phyloP scores from a whole-genome alignment of 1,140 invertebrate genomes.

The Euschistus heros region DNA sequence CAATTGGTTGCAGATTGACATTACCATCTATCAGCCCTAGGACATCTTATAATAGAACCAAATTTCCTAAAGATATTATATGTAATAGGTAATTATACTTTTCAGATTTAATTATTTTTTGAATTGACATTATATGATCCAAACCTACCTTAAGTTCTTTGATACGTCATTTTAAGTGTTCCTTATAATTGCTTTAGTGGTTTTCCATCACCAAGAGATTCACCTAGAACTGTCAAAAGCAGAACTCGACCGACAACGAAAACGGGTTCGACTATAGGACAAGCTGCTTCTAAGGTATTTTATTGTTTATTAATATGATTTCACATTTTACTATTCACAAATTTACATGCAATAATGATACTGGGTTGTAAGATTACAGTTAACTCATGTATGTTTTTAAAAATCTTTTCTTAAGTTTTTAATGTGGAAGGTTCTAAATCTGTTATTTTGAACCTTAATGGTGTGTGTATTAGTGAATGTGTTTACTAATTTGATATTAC shows the following conservation, averaged over 20 bases:
- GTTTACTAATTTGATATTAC: too few relatives aligned
- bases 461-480: too few relatives aligned
- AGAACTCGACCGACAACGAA: conserved; percentile 13
- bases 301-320: not conserved
- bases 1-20: conserved; percentile 23
- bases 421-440: too few relatives aligned
- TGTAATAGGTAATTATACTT: conserved; percentile 20
- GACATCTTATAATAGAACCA: conserved; percentile 23
- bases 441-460: too few relatives aligned
- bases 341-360: too few relatives aligned
- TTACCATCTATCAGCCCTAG: conserved; percentile 25
- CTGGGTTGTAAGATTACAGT: too few relatives aligned
- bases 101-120: too few relatives aligned
- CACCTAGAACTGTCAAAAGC: not conserved
- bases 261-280: conserved; percentile 22
- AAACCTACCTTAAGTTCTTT: too few relatives aligned
- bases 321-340: too few relatives aligned
- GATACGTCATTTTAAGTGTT: not conserved
- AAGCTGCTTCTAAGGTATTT: conserved; percentile 21
- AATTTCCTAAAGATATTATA: conserved; percentile 24
- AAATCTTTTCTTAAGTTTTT: too few relatives aligned
- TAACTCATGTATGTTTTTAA: too few relatives aligned
- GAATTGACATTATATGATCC: too few relatives aligned
- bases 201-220: conserved; percentile 14
- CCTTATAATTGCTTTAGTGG: conserved; percentile 4